Conservation (phyloP, 2,888 invertebrate genomes). For the Aphodius sticticus region DNA sequence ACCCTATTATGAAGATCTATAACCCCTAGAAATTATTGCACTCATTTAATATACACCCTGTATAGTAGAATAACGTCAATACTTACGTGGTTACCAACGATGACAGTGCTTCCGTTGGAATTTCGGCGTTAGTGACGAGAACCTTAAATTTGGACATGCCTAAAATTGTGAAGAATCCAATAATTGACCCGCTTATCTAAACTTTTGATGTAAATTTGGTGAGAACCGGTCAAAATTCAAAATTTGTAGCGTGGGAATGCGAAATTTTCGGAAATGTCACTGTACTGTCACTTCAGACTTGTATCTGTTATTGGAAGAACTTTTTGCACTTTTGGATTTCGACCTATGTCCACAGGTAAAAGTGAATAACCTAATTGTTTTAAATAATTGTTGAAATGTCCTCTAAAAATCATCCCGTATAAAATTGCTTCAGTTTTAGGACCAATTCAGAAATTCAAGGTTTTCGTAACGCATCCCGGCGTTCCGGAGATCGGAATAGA, state of each 20-base stretch:
- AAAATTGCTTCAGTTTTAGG: neutral
- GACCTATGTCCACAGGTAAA: neutral
- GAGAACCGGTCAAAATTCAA: neutral
- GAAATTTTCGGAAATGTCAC: neutral
- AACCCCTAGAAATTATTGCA: too few relatives aligned
- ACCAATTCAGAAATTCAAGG: slow-evolving; percentile 47
- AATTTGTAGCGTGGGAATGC: neutral
- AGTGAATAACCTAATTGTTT: neutral
- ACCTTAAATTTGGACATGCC: slow-evolving; percentile 7
- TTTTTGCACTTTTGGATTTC: neutral
- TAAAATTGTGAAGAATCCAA: neutral
- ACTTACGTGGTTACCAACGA: neutral
- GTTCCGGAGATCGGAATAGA: slow-evolving; percentile 59
- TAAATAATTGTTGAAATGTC: neutral
- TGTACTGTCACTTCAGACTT: neutral
- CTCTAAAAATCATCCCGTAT: neutral
- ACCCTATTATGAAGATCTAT: too few relatives aligned
- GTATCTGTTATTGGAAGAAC: neutral
- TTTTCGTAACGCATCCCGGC: slow-evolving; percentile 60
- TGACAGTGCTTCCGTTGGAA: slow-evolving; percentile 8
- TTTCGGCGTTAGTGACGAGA: slow-evolving; percentile 7
- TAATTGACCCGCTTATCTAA: neutral
- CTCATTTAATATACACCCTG: too few relatives aligned
- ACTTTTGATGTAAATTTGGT: neutral
- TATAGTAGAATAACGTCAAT: neutral